These are phyloP conservation scores for Nomada lathburiana DNA, from an alignment of 2,888 invertebrate genomes.

Conservation along the genomic window DNA sequence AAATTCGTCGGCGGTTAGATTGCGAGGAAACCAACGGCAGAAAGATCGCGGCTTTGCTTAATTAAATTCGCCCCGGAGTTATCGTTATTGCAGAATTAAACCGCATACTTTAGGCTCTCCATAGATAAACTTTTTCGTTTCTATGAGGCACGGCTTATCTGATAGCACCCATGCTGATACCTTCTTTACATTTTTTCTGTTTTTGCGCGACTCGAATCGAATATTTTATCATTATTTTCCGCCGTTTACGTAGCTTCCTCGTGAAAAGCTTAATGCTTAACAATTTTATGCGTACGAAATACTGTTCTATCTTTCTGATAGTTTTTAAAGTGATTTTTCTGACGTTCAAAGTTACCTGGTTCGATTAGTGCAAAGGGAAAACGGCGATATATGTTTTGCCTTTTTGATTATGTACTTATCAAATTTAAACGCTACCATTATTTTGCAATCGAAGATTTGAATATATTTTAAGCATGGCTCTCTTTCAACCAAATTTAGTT, in stretches of 20 bases:
- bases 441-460: no score
- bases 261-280: background rate
- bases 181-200: background rate
- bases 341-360: no score
- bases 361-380: no score
- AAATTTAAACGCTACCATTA: no score
- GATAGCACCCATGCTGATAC: background rate
- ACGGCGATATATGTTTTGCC: no score
- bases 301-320: no score
- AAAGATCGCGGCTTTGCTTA: constrained; percentile 61
- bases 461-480: no score
- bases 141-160: constrained; percentile 14
- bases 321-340: no score
- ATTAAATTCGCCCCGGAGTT: constrained; percentile 69
- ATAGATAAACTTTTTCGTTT: constrained; percentile 54
- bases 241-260: no score
- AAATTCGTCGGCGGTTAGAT: constrained; percentile 68
- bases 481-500: no score
- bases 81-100: constrained; percentile 66
- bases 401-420: no score
- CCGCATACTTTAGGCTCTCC: constrained; percentile 53
- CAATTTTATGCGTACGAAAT: no score
- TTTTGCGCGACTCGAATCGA: background rate
- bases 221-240: background rate
- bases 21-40: constrained; percentile 53